Conservation (phyloP, 2,888 invertebrate species). For the Cryptocephalus primarius region DNA sequence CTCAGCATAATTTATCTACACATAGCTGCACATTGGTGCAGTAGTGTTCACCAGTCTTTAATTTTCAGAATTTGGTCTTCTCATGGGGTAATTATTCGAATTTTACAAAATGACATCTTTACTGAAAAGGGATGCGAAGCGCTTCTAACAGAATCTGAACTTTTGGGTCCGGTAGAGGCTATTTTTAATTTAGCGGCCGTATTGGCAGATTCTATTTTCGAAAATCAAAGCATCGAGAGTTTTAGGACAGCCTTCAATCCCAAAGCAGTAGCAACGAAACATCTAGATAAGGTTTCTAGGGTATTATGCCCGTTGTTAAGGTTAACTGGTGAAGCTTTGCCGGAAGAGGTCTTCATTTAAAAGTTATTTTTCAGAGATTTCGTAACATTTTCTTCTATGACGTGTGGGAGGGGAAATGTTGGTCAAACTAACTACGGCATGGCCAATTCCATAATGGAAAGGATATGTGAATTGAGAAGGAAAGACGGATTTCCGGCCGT, state of each 20-base stretch:
- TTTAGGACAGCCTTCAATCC: constrained; percentile 61
- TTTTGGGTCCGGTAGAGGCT: constrained; percentile 63
- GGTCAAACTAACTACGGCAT: constrained; percentile 88
- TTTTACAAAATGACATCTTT: constrained; percentile 63
- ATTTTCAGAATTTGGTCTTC: constrained; percentile 44
- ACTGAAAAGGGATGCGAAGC: constrained; percentile 56
- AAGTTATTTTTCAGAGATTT: constrained; percentile 47
- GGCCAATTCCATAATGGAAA: constrained; percentile 84
- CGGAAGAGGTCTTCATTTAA: background rate
- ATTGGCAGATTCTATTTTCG: constrained; percentile 62
- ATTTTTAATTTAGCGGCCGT: constrained; percentile 86
- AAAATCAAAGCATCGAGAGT: constrained; percentile 61
- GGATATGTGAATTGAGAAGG: constrained; percentile 66
- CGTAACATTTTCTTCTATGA: constrained; percentile 85
- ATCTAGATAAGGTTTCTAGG: constrained; percentile 52
- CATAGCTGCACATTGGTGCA: no score
- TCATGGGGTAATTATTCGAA: constrained; percentile 55
- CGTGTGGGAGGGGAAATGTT: constrained; percentile 83
- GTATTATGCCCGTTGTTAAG: constrained; percentile 20
- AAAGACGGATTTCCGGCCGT: constrained; percentile 62
- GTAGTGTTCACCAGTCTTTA: no score
- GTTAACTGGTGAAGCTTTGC: constrained; percentile 5
- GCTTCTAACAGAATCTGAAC: constrained; percentile 53
- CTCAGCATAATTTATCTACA: no score
- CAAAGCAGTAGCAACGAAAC: constrained; percentile 70